phyloP scores from a whole-genome alignment of 53 echinoderm and acorn worm species.

The Astropecten irregularis region DNA sequence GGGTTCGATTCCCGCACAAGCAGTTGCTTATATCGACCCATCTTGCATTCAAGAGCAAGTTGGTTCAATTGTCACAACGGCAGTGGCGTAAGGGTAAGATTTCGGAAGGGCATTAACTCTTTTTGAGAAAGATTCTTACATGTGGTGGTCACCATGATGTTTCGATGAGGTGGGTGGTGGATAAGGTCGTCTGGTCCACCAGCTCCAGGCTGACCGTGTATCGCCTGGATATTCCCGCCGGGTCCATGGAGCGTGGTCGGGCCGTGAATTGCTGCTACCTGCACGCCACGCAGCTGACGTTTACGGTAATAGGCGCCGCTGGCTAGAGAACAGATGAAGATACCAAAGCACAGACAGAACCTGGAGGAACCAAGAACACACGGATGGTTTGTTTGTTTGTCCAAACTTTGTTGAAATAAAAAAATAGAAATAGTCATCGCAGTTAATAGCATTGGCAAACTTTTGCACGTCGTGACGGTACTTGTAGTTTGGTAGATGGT shows the following conservation, averaged over 20 bases:
- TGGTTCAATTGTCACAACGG: too few relatives aligned
- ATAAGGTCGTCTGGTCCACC: background rate
- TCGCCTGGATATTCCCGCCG: background rate
- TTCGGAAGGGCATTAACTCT: too few relatives aligned
- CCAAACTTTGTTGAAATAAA: background rate
- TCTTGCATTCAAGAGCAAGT: too few relatives aligned
- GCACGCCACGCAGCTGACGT: slow-evolving; percentile 29
- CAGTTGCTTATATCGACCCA: too few relatives aligned
- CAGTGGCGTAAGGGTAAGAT: too few relatives aligned
- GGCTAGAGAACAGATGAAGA: slow-evolving; percentile 51
- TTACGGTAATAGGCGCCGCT: slow-evolving; percentile 66
- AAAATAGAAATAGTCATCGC: too few relatives aligned
- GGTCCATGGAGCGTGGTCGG: background rate
- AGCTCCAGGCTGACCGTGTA: slow-evolving; percentile 1
- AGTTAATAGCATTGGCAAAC: too few relatives aligned
- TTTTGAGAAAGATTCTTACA: background rate
- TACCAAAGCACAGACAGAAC: slow-evolving; percentile 62
- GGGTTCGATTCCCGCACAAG: too few relatives aligned
- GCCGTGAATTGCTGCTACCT: background rate
- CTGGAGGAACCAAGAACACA: slow-evolving; percentile 1
- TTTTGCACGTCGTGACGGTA: too few relatives aligned
- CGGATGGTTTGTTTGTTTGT: background rate
- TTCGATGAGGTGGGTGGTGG: slow-evolving; percentile 1
- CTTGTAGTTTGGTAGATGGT: too few relatives aligned
- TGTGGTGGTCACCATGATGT: slow-evolving; percentile 43